Conservation (phyloP, 1,140 invertebrate species). For the Trichoplusia ni region DNA sequence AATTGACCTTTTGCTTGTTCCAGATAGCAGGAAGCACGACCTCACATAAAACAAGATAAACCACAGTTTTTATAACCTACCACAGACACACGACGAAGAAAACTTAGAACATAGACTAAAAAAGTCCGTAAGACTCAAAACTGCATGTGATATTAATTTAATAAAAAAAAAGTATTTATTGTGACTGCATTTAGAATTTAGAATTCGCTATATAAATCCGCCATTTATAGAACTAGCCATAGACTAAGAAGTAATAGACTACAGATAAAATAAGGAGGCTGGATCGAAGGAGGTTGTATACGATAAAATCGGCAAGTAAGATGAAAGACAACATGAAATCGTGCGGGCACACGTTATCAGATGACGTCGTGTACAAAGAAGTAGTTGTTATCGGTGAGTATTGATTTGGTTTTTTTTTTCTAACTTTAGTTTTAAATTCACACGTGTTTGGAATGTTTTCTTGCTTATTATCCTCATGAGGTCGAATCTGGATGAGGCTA, state of each 20-base stretch:
- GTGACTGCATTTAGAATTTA: slow-evolving; percentile 44
- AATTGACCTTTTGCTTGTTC: neutral
- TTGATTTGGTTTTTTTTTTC: neutral
- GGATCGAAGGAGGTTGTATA: slow-evolving; percentile 22
- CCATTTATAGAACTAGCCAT: slow-evolving; percentile 22
- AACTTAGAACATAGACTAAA: slow-evolving; percentile 34
- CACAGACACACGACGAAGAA: slow-evolving; percentile 14
- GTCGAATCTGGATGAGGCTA: too few species aligned
- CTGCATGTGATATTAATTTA: slow-evolving; percentile 71
- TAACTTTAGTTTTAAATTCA: neutral
- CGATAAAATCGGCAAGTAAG: slow-evolving; percentile 29
- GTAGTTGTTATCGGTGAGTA: slow-evolving; percentile 84
- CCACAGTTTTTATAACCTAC: neutral
- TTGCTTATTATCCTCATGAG: too few species aligned
- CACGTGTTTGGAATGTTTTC: neutral
- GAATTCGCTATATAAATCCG: slow-evolving; percentile 38
- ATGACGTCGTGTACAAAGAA: slow-evolving; percentile 83
- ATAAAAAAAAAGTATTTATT: slow-evolving; percentile 50
- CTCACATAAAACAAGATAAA: neutral
- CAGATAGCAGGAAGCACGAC: slow-evolving; percentile 3
- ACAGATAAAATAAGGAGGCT: slow-evolving; percentile 7
- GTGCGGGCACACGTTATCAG: slow-evolving; percentile 68
- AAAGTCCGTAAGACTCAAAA: slow-evolving; percentile 75
- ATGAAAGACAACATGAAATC: slow-evolving; percentile 70
- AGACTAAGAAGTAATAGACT: slow-evolving; percentile 17